Base-by-base conservation (phyloP, 2,797 vertebrate genomes). In the Arnoldichthys spilopterus region DNA sequence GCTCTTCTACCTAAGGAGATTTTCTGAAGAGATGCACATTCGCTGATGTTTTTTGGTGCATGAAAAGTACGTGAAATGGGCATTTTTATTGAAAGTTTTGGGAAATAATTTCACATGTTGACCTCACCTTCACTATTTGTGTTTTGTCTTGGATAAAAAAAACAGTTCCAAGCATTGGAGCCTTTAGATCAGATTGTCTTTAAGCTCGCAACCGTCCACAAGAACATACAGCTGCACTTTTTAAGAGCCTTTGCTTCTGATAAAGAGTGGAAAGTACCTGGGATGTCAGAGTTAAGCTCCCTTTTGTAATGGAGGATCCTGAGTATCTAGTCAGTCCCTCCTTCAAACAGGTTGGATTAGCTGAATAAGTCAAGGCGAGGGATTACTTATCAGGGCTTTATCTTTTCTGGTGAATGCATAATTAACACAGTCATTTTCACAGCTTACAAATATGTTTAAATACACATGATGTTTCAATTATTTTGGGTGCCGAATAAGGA, bases 321-420 rank as follows among this genome's bases (percentile, higher is more conserved):
- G 70, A 28, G 18, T 40, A 76, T 72, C 71, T 80, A 49, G 61
- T 82, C 53, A 43, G 76, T 66, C 76, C 68, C 79, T 78, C 63
- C 79, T 74, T 74, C 45, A 83, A 85, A 85, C 84, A 73, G 81
- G 81, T 81, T 68, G 70, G 49, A 62, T 76, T 74, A 61, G 62
- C 64, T 72, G 56, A 79, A 40, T 45, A 28, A 66, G 72, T 26
- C 28, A 13, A 78, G 13, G 51, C 56, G 28, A 68, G 70, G 58
- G 22, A 63, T 63, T 8, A 12, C 1, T 4, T 26, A 4, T 11
- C 20, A 5, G 47, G 64, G 13, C 24, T 47, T 24, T 40, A 15
- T 24, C 34, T 43, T 12, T 15, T 12, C 40, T 43, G 9, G 5
- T 43, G 40, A 43, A 11, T 1, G 40, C 40, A 43, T 43, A 43